A percentile compares a stretch with the other conserved stretches of the same genome.
These are phyloP conservation scores for Zaprionus tsacasi DNA, from an alignment of 1,140 invertebrate genomes.

Conservation along the genomic window DNA sequence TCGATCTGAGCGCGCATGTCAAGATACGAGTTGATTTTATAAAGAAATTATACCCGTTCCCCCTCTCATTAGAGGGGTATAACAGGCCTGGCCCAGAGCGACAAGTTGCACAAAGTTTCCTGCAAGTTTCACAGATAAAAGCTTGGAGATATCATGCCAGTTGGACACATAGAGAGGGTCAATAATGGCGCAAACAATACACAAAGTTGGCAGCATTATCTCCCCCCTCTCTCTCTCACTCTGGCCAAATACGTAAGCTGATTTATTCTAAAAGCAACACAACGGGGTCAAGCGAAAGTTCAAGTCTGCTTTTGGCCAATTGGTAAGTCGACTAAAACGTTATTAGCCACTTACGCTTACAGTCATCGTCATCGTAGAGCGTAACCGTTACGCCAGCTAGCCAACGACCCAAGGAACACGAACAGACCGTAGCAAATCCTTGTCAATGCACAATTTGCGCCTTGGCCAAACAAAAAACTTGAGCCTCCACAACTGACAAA, in stretches of 20 bases:
- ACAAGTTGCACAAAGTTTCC: conserved; percentile 30
- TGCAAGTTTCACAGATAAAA: conserved; percentile 13
- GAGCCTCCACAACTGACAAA: conserved; percentile 3
- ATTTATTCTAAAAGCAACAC: conserved; percentile 33
- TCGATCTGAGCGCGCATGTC: conserved; percentile 5
- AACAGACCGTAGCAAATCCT: conserved; percentile 4
- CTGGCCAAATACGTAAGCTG: conserved; percentile 30
- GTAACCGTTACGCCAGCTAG: conserved; percentile 41
- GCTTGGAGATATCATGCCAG: conserved; percentile 17
- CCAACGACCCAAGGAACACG: conserved; percentile 4
- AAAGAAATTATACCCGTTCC: conserved; percentile 2
- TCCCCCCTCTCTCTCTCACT: neutral
- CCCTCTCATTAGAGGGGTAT: no score
- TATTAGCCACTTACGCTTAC: conserved; percentile 37
- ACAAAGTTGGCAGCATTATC: conserved; percentile 37
- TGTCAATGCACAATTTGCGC: conserved; percentile 18
- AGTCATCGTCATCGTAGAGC: conserved; percentile 26
- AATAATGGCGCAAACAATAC: conserved; percentile 34
- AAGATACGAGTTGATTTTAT: conserved; percentile 9
- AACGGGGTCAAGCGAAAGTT: conserved; percentile 33
- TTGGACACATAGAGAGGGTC: conserved; percentile 5
- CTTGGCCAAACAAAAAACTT: conserved; percentile 20
- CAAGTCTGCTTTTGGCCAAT: conserved; percentile 23
- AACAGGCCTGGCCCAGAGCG: conserved; percentile 8
- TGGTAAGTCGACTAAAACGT: conserved; percentile 38